A percentile compares a stretch with the other conserved stretches of the same genome.
phyloP scores from a whole-genome alignment of 2,797 vertebrate species.

The Varecia variegata region DNA sequence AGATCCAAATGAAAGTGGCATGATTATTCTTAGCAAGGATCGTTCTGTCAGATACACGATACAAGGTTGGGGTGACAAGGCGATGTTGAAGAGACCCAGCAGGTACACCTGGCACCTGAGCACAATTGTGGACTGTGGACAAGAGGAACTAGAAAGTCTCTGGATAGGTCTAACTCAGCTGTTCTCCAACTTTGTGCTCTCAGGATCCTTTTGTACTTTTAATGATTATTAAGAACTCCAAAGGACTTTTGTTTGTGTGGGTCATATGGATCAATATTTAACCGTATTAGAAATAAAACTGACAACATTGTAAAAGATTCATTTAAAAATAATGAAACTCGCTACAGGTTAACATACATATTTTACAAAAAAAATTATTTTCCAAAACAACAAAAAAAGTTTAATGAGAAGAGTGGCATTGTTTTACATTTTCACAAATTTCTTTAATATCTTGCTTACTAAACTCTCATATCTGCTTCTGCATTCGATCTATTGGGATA shows the following conservation, averaged over 20 bases:
- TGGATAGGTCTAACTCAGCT: background rate
- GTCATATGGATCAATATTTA: background rate
- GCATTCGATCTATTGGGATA: background rate
- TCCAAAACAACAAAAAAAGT: background rate
- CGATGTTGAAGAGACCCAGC: background rate
- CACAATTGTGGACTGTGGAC: background rate
- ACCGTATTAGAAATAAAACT: background rate
- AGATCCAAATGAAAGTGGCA: background rate
- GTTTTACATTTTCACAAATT: background rate
- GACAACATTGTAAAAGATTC: background rate
- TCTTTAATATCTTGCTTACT: background rate
- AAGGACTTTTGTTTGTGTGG: background rate
- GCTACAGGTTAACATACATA: background rate
- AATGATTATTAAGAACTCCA: background rate
- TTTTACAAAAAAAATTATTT: background rate
- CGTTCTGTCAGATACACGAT: background rate
- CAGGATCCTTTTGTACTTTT: background rate
- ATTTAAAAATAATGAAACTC: background rate
- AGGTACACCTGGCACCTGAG: rapidly evolving
- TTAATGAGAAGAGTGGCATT: background rate
- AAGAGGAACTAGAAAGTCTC: background rate
- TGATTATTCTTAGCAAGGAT: background rate
- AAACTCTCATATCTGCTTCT: background rate
- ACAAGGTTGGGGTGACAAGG: background rate
- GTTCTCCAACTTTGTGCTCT: background rate